Percentiles rank a stretch among this genome's conserved stretches.
Conservation (phyloP, 2,797 vertebrate genomes). For the Falco peregrinus region DNA sequence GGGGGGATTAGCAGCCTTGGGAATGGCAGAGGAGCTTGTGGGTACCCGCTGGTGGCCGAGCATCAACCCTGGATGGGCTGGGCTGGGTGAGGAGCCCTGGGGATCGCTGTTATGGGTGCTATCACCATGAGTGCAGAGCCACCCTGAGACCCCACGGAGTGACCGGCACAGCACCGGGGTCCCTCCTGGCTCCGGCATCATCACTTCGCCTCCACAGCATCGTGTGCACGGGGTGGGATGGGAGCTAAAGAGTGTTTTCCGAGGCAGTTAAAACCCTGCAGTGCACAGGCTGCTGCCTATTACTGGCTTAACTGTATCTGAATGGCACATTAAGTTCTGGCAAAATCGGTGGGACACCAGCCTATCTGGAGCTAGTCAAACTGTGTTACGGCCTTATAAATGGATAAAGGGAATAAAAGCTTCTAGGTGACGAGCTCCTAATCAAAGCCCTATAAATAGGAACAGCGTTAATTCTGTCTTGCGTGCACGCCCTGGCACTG, state of each 20-base stretch:
- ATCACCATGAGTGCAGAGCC: rapidly evolving
- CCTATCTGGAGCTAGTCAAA: constrained; percentile 59
- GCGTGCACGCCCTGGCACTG: neutral
- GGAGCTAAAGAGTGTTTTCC: constrained; percentile 28
- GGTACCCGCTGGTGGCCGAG: neutral
- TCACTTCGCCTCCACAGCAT: neutral
- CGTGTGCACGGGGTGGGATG: rapidly evolving
- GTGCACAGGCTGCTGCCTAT: constrained; percentile 49
- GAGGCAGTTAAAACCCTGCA: constrained; percentile 35
- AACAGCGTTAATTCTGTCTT: constrained; percentile 49
- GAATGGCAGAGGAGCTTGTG: neutral
- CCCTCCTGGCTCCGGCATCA: neutral
- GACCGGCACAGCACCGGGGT: neutral
- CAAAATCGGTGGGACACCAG: constrained; percentile 58
- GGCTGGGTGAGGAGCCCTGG: rapidly evolving
- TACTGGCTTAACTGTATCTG: constrained; percentile 62
- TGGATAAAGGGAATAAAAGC: constrained; percentile 72
- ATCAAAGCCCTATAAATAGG: constrained; percentile 74
- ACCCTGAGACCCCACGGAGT: rapidly evolving
- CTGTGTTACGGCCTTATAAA: constrained; percentile 74
- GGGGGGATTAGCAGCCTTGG: constrained; percentile 42
- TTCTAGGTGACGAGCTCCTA: constrained; percentile 61
- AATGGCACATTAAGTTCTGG: constrained; percentile 72
- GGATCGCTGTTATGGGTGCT: neutral
- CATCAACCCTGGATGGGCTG: neutral